Evolutionary conservation across 37 sponge, comb jelly and placozoan genomes (phyloP).

Genomic region (Ephydatia muelleri): DNA sequence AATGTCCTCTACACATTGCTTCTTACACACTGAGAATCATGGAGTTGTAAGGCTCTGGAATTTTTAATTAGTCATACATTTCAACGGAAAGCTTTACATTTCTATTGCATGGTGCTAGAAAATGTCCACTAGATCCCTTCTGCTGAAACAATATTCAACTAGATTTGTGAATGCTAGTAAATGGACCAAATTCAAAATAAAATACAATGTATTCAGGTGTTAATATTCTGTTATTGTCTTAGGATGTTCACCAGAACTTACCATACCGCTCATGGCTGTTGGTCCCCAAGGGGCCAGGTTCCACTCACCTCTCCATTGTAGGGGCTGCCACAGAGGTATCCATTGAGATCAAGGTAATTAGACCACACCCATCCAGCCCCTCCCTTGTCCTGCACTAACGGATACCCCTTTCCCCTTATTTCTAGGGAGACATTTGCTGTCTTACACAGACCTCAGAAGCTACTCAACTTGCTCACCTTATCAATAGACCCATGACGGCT

Average conservation of each 20-base stretch:
- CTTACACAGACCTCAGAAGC: slow-evolving; percentile 23
- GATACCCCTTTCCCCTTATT: neutral
- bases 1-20: too few species aligned
- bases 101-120: too few species aligned
- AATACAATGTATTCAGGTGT: too few species aligned
- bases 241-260: slow-evolving; percentile 78
- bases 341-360: slow-evolving; percentile 75
- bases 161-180: too few species aligned
- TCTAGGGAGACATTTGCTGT: slow-evolving; percentile 23
- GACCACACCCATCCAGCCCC: slow-evolving; percentile 4
- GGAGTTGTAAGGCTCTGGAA: too few species aligned
- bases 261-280: slow-evolving; percentile 85
- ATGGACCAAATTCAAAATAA: too few species aligned
- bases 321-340: slow-evolving; percentile 52
- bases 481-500: slow-evolving; percentile 42
- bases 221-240: neutral
- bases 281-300: slow-evolving; percentile 47
- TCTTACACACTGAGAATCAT: too few species aligned
- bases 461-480: slow-evolving; percentile 27
- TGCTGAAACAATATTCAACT: too few species aligned
- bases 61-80: too few species aligned
- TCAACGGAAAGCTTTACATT: too few species aligned
- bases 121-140: too few species aligned
- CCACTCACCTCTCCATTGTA: slow-evolving; percentile 57
- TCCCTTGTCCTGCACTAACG: neutral